Evolutionary conservation across 1,140 invertebrate genomes (phyloP), one percentile per base, ranked within the genome.

Genomic region (Hestina assimilis): DNA sequence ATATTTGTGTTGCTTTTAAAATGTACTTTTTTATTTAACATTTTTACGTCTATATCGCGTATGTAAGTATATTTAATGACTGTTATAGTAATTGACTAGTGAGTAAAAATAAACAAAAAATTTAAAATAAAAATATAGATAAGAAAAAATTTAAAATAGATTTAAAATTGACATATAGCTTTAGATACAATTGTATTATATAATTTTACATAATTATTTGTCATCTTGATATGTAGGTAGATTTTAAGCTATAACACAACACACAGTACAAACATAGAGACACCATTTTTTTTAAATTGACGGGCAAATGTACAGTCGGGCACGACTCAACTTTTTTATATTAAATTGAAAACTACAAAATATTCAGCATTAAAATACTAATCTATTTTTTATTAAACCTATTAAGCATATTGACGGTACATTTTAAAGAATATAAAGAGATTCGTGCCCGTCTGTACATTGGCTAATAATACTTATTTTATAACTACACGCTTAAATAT

Each of bases 171-270:
- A 62, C 58, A 57, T 52, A 21, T 53, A 50, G 20, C 33, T 29
- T 20, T 26, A 45, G 24, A 52, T 63, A 52, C 35, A 59, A 24
- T 54, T 57, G 60, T 45, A 54, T 19, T 42, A 42, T 67, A 64
- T 43, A 48, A 48, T n/a, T n/a, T n/a, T n/a, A n/a, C n/a, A n/a
- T n/a, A n/a, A 33, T 83, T 84, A 84, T 84, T 86, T 86, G 78
- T 86, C 83, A 66, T 57, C 48, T 60, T 86, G 83, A 87, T 87
- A 87, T 87, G 83, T 86, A 78, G 59, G 54, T 69, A 62, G 60
- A 47, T 68, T 51, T 40, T 45, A 74, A 71, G 71, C 69, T 35
- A 50, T 56, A 53, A 43, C 52, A 29, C 31, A 55, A 47, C 42
- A 55, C 33, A 55, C 52, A 40, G 29, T 33, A 21, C 33, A 48